phyloP scores from a whole-genome alignment of 2,113 vertebrate genomes.

The Anhinga rufa region DNA sequence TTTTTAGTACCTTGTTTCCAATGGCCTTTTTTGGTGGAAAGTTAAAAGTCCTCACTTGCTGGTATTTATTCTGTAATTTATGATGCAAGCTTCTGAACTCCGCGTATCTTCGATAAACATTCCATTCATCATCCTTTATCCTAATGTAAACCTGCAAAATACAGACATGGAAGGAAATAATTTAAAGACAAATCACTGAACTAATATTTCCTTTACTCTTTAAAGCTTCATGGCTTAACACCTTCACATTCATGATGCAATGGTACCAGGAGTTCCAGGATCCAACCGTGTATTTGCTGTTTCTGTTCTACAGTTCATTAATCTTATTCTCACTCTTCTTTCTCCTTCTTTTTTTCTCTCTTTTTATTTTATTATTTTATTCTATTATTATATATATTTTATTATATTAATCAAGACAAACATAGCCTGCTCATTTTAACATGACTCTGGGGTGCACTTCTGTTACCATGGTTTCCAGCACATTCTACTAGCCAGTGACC shows the following conservation, averaged over 20 bases:
- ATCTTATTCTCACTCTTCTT: neutral
- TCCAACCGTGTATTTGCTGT: no score
- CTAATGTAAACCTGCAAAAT: conserved; percentile 89
- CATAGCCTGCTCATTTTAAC: neutral
- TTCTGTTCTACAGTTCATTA: neutral
- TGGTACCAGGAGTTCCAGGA: neutral
- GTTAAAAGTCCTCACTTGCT: conserved; percentile 86
- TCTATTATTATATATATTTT: neutral
- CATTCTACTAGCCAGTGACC: neutral
- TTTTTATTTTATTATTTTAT: no score
- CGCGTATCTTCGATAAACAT: conserved; percentile 91
- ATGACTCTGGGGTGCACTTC: neutral
- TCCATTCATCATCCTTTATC: conserved; percentile 98
- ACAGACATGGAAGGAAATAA: neutral
- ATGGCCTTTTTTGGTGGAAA: conserved; percentile 98
- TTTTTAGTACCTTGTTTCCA: conserved; percentile 90
- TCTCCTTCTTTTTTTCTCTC: neutral
- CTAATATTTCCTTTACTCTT: neutral
- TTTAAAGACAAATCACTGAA: neutral
- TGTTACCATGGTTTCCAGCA: conserved; percentile 12
- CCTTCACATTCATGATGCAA: neutral
- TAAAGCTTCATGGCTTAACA: neutral
- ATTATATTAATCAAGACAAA: neutral
- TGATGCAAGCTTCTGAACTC: conserved; percentile 92
- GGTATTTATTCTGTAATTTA: conserved; percentile 83